phyloP scores from a whole-genome alignment of 92 coral and sea anemone species.

The Heliopora coerulea region DNA sequence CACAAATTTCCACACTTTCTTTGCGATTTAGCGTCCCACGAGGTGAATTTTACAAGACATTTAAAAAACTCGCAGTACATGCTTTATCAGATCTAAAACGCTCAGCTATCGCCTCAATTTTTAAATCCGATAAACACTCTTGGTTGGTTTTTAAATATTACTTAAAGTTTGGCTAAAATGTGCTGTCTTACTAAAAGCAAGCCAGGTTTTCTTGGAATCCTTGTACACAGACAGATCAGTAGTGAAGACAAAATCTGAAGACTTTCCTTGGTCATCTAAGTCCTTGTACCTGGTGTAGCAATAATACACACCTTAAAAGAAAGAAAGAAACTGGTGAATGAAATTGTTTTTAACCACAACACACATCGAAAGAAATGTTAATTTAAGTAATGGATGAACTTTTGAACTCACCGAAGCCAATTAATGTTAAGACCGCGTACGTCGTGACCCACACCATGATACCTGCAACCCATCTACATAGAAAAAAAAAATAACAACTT shows the following conservation, averaged over 20 bases:
- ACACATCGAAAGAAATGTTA: background rate
- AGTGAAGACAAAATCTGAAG: conserved; percentile 58
- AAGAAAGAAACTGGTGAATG: too few species aligned
- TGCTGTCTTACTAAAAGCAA: conserved; percentile 92
- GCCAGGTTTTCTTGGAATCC: conserved; percentile 79
- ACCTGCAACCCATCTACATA: conserved; percentile 88
- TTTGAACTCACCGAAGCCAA: conserved; percentile 77
- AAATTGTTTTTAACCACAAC: too few species aligned
- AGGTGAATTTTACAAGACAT: too few species aligned
- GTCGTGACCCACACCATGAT: conserved; percentile 87
- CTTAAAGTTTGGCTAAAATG: too few species aligned
- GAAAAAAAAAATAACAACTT: background rate
- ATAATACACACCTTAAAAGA: conserved; percentile 71
- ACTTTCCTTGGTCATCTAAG: conserved; percentile 49
- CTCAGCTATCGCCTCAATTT: too few species aligned
- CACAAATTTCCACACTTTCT: too few species aligned
- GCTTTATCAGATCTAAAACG: too few species aligned
- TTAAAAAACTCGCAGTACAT: too few species aligned
- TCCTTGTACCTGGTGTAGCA: conserved; percentile 84
- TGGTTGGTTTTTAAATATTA: too few species aligned
- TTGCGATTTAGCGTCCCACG: too few species aligned
- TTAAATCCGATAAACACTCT: too few species aligned
- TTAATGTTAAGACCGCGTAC: conserved; percentile 78
- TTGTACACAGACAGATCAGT: conserved; percentile 75
- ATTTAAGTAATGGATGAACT: too few species aligned